Conservation (phyloP, 2,888 invertebrate species). For the Drosophila koepferae region DNA sequence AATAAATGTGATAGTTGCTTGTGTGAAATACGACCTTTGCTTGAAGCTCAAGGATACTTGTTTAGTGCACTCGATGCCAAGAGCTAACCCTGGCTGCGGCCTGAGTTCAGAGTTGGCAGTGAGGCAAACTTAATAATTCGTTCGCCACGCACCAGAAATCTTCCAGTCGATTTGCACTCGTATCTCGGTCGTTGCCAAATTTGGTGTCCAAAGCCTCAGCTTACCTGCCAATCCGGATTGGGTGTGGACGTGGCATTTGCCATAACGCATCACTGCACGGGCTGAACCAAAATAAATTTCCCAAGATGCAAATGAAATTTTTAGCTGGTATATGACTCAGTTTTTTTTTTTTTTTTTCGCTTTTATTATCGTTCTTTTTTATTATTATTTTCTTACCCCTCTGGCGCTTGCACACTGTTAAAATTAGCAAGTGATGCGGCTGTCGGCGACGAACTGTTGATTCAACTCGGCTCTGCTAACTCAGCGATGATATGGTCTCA, state of each 20-base stretch:
- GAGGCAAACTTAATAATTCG: constrained; percentile 52
- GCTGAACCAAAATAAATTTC: constrained; percentile 73
- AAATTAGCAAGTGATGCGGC: constrained; percentile 70
- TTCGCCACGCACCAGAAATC: constrained; percentile 65
- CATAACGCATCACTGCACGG: constrained; percentile 74
- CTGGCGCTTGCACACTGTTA: constrained; percentile 37
- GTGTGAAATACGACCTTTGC: constrained; percentile 65
- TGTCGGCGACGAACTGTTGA: constrained; percentile 73
- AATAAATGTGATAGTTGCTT: constrained; percentile 29
- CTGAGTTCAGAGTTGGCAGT: constrained; percentile 26
- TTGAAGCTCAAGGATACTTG: constrained; percentile 66
- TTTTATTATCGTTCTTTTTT: neutral
- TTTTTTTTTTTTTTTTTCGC: constrained; percentile 27
- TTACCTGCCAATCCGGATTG: constrained; percentile 34
- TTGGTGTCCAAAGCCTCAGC: constrained; percentile 18
- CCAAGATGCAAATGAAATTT: constrained; percentile 66
- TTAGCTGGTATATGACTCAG: constrained; percentile 20
- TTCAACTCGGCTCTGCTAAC: constrained; percentile 58
- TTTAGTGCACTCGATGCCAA: constrained; percentile 56
- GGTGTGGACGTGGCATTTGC: constrained; percentile 30
- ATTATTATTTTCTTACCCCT: constrained; percentile 24
- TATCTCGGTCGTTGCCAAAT: constrained; percentile 59
- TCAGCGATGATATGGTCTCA: constrained; percentile 42
- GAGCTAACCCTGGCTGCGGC: constrained; percentile 46
- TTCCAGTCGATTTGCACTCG: constrained; percentile 73